phyloP scores from a whole-genome alignment of 2,113 vertebrate species.

The Spea multiplicata region DNA sequence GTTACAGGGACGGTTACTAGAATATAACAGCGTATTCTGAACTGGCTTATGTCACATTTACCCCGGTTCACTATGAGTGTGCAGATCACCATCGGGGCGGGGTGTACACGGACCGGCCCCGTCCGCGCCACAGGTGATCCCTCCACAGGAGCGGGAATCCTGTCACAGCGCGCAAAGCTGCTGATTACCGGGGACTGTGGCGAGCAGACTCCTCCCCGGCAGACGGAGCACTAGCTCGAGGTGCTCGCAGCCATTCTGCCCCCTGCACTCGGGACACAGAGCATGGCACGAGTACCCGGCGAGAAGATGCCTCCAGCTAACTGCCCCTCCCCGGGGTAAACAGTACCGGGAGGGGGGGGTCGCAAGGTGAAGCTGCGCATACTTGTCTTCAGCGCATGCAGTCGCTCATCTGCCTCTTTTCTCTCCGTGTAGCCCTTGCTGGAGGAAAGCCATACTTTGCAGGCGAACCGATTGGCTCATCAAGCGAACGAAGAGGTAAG shows the following conservation, averaged over 20 bases:
- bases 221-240: constrained; percentile 47
- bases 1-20: too few species aligned
- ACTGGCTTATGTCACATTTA: too few species aligned
- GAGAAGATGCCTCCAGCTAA: background rate
- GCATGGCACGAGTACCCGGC: background rate
- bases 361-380: background rate
- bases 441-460: constrained; percentile 72
- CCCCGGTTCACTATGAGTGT: too few species aligned
- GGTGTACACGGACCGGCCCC: background rate
- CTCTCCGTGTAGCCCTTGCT: constrained; percentile 76
- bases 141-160: too few species aligned
- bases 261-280: constrained; percentile 3
- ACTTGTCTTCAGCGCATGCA: too few species aligned
- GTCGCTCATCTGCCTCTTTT: constrained; percentile 46
- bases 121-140: constrained; percentile 8
- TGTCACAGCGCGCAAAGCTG: background rate
- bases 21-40: too few species aligned
- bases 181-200: constrained; percentile 31
- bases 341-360: background rate
- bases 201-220: constrained; percentile 41
- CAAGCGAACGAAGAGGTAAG: constrained; percentile 88
- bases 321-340: background rate
- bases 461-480: constrained; percentile 68
- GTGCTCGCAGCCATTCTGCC: constrained; percentile 50
- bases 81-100: too few species aligned